Evolutionary conservation across 2,888 invertebrate species (phyloP).

Genomic region (Syritta pipiens): DNA sequence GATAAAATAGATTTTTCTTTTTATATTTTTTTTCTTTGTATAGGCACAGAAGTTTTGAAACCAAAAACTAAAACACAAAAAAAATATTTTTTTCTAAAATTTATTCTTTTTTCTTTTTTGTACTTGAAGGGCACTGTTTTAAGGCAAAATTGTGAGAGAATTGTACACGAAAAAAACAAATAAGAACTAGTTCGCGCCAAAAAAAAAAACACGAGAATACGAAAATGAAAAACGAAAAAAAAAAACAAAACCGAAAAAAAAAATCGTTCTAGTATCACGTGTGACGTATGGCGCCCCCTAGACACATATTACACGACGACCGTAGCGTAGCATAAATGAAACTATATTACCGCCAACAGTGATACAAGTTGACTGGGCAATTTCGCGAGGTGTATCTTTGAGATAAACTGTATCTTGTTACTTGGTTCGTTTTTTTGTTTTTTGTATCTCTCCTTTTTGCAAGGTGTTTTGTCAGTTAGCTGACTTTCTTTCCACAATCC

Average conservation of each 20-base stretch:
- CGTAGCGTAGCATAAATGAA: slow-evolving; percentile 50
- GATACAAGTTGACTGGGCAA: slow-evolving; percentile 67
- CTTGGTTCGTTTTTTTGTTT: slow-evolving; percentile 31
- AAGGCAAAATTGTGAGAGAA: slow-evolving; percentile 58
- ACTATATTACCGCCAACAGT: slow-evolving; percentile 67
- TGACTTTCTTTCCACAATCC: neutral
- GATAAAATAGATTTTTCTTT: too few species aligned
- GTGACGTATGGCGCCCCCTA: neutral
- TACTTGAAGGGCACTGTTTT: slow-evolving; percentile 58
- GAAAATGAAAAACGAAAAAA: neutral
- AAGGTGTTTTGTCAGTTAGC: neutral
- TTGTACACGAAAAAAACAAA: neutral
- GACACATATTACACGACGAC: slow-evolving; percentile 26
- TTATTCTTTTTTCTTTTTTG: slow-evolving; percentile 26
- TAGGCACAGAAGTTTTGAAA: too few species aligned
- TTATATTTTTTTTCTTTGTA: neutral
- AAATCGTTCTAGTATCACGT: slow-evolving; percentile 10
- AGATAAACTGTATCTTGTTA: slow-evolving; percentile 66
- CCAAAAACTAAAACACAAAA: neutral
- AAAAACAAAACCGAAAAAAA: neutral
- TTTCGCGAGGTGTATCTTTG: slow-evolving; percentile 64
- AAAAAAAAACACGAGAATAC: neutral
- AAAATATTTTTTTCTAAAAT: neutral
- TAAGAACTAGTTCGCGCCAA: neutral
- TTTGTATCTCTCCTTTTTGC: neutral